These are phyloP conservation scores for Thamnophis elegans DNA, from an alignment of 2,797 vertebrate species.

Conservation along the genomic window DNA sequence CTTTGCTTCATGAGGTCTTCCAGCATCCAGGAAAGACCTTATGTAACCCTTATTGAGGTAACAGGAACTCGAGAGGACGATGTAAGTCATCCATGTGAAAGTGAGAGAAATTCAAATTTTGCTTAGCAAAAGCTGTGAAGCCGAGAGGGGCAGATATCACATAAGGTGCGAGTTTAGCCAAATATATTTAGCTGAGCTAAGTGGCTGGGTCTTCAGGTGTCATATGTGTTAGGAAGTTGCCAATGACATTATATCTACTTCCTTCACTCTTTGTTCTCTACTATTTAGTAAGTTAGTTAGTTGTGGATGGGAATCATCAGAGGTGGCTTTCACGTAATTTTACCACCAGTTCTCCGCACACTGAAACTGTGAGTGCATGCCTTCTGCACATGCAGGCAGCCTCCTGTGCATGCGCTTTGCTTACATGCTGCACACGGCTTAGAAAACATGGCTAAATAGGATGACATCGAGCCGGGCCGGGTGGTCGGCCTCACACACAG, in stretches of 20 bases:
- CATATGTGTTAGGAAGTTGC: neutral
- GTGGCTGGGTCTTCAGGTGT: neutral
- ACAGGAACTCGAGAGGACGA: no score
- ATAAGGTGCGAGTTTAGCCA: neutral
- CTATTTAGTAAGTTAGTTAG: neutral
- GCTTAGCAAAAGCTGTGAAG: neutral
- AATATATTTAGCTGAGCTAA: neutral
- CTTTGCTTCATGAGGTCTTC: neutral
- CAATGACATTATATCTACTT: neutral
- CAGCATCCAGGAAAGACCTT: neutral
- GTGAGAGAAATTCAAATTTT: neutral
- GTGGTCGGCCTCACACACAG: no score
- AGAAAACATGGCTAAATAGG: no score
- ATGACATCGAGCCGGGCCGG: no score
- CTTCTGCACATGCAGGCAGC: no score
- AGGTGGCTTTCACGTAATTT: no score
- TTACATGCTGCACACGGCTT: no score
- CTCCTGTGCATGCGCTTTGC: no score
- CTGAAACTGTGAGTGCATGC: no score
- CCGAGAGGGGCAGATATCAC: neutral
- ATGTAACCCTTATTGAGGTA: neutral
- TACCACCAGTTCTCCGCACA: no score
- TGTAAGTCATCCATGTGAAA: neutral
- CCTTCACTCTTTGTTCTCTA: no score
- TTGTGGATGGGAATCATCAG: neutral